Percentiles rank a stretch among this genome's conserved stretches.
These are phyloP conservation scores for Actenoides lindsayi DNA, from an alignment of 2,113 vertebrate genomes.

Conservation along the genomic window DNA sequence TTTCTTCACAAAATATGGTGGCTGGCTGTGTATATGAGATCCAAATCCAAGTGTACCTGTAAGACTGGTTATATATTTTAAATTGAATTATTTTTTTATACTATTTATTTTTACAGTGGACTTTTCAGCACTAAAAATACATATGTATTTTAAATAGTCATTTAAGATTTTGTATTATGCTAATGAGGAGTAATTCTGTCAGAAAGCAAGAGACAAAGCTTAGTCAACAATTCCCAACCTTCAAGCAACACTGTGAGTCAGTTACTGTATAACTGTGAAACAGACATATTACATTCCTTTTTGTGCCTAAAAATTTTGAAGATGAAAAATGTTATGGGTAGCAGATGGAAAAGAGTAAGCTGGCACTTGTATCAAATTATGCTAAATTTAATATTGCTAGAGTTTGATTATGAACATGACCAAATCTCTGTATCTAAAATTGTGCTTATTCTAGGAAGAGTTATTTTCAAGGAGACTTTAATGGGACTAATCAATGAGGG, in stretches of 20 bases:
- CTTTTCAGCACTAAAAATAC: background rate
- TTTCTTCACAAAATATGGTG: background rate
- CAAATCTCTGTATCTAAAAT: background rate
- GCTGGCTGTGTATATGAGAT: background rate
- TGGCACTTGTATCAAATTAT: background rate
- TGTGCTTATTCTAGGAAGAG: background rate
- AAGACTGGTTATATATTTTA: background rate
- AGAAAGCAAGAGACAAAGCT: background rate
- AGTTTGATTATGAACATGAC: background rate
- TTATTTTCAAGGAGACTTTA: background rate
- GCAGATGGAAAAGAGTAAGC: background rate
- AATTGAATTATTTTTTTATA: background rate
- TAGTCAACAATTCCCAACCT: background rate
- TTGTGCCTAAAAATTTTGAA: background rate
- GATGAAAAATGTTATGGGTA: background rate
- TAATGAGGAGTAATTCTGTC: background rate
- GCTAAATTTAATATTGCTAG: background rate
- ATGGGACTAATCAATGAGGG: background rate
- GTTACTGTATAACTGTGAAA: background rate
- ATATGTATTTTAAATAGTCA: accelerated
- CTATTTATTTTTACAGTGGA: background rate
- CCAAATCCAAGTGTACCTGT: background rate
- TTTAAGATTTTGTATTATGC: background rate
- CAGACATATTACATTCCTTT: background rate
- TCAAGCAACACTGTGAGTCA: background rate